A percentile compares a stretch with the other conserved stretches of the same genome.
Conservation (phyloP, 2,797 vertebrate species). For the Brachymystax lenok region DNA sequence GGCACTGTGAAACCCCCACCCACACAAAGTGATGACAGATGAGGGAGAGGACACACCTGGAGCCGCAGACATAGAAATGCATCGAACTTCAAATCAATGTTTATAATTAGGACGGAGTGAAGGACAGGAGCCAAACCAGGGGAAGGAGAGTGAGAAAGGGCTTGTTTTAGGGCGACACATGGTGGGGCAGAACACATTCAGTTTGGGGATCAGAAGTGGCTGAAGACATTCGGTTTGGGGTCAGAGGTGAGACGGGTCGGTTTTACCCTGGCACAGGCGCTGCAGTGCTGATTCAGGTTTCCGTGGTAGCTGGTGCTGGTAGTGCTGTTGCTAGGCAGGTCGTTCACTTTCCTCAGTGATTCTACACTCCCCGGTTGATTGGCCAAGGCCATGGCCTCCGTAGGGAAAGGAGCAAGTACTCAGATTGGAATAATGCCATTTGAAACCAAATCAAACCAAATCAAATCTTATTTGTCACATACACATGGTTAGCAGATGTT, state of each 20-base stretch:
- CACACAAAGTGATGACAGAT: too few relatives aligned
- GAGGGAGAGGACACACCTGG: slow-evolving; percentile 12
- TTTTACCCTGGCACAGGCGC: slow-evolving; percentile 77
- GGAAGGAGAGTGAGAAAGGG: background rate
- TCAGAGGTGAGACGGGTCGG: slow-evolving; percentile 31
- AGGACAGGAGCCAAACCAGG: slow-evolving; percentile 6
- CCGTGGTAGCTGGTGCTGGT: slow-evolving; percentile 18
- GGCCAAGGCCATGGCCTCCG: slow-evolving; percentile 70
- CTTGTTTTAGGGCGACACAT: slow-evolving; percentile 14
- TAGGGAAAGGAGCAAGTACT: slow-evolving; percentile 62
- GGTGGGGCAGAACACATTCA: slow-evolving; percentile 8
- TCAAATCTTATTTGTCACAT: too few relatives aligned
- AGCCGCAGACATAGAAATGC: slow-evolving; percentile 3
- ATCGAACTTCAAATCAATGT: slow-evolving; percentile 3
- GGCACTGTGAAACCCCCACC: slow-evolving; percentile 12
- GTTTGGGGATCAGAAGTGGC: background rate
- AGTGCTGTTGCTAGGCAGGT: slow-evolving; percentile 58
- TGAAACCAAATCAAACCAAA: slow-evolving; percentile 13
- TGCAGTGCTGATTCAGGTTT: slow-evolving; percentile 72
- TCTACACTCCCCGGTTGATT: slow-evolving; percentile 72
- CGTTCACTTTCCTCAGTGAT: slow-evolving; percentile 70
- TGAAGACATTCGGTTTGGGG: slow-evolving; percentile 7
- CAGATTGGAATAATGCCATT: slow-evolving; percentile 41
- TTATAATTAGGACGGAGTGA: slow-evolving; percentile 1
- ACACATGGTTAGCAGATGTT: too few relatives aligned